phyloP scores from a whole-genome alignment of 2,113 vertebrate genomes.

The Aegotheles bennettii region DNA sequence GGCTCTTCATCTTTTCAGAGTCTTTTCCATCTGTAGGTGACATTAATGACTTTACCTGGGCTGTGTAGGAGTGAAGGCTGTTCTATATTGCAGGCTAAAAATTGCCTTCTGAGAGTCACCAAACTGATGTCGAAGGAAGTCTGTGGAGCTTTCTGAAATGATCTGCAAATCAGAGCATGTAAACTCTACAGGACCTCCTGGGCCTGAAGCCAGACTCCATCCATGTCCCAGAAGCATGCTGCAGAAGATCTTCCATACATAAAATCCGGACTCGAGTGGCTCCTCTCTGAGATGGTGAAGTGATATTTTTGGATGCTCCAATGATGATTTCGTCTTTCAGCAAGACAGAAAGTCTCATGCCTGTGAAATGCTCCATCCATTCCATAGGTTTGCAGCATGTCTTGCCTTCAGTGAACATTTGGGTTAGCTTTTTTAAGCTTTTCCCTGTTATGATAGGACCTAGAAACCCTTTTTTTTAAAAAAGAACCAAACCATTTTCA shows the following conservation, averaged over 20 bases:
- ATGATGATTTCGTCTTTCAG: background rate
- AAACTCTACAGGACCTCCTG: background rate
- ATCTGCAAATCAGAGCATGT: background rate
- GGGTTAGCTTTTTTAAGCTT: background rate
- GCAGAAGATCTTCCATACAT: background rate
- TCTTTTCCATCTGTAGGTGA: background rate
- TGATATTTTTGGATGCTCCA: background rate
- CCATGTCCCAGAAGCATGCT: background rate
- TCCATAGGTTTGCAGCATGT: background rate
- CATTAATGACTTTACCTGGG: background rate
- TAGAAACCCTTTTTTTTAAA: background rate
- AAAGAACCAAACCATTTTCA: background rate
- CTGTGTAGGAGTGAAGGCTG: background rate
- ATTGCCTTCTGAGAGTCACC: background rate
- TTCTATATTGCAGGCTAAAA: background rate
- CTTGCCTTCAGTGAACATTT: background rate
- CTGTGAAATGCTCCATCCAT: background rate
- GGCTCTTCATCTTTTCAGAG: background rate
- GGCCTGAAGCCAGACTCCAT: background rate
- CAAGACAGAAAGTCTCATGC: background rate
- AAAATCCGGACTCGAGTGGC: background rate
- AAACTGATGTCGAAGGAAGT: background rate
- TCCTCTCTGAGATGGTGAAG: background rate
- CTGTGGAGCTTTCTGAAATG: background rate
- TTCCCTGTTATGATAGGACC: conserved; percentile 7